These are phyloP conservation scores for Electrona antarctica DNA, from an alignment of 2,113 vertebrate species.

Conservation along the genomic window DNA sequence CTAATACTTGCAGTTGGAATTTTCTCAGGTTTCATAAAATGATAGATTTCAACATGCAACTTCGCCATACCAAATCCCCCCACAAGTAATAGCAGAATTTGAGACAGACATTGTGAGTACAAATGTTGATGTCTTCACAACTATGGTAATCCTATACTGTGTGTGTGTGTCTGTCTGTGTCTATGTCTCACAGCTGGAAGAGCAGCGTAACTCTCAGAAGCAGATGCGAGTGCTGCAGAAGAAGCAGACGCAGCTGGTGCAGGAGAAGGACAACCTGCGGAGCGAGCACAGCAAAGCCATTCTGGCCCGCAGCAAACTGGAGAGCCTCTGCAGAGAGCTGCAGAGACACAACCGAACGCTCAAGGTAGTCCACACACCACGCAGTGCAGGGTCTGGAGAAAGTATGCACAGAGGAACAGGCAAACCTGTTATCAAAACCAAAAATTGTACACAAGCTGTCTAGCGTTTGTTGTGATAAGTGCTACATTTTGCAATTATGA, in stretches of 20 bases:
- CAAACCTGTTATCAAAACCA: no score
- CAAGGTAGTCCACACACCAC: conserved; percentile 79
- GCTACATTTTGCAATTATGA: no score
- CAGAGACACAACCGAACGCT: conserved; percentile 97
- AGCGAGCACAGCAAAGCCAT: conserved; percentile 96
- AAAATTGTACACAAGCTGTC: no score
- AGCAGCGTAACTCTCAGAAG: conserved; percentile 93
- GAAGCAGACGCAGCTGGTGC: conserved; percentile 93
- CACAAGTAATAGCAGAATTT: no score
- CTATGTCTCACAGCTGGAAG: conserved; percentile 84
- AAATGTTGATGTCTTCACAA: no score
- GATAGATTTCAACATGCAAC: no score
- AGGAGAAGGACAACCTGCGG: conserved; percentile 95
- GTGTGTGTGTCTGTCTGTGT: not conserved
- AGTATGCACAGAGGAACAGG: no score
- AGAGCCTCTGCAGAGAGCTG: conserved; percentile 95
- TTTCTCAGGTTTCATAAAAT: no score
- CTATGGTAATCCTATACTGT: not conserved
- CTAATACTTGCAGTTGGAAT: no score
- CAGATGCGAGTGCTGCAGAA: conserved; percentile 95
- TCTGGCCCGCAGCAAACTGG: conserved; percentile 95
- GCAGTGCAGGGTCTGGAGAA: not conserved
- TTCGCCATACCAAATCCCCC: no score
- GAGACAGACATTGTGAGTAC: no score
- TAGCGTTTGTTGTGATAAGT: no score